Percentiles rank a stretch among this genome's conserved stretches.
phyloP scores from a whole-genome alignment of 2,113 vertebrate genomes.

The Labrus mixtus region DNA sequence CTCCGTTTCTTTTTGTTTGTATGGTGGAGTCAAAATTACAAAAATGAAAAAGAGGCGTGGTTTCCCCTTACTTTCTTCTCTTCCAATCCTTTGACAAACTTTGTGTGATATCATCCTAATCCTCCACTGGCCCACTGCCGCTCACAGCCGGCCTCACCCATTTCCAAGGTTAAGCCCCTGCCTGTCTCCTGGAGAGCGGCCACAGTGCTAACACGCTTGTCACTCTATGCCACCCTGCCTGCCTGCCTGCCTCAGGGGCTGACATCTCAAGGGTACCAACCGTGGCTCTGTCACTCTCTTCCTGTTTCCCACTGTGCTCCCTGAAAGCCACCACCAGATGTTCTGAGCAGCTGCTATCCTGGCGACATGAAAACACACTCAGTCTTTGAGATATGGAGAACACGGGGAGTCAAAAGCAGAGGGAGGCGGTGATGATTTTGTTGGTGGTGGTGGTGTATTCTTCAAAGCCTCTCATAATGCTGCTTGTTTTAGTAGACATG shows the following conservation, averaged over 20 bases:
- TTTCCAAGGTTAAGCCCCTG: constrained; percentile 58
- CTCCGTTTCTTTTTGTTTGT: constrained; percentile 19
- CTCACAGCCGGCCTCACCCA: constrained; percentile 39
- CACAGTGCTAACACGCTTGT: constrained; percentile 60
- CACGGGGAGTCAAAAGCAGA: constrained; percentile 12
- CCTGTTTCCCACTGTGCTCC: constrained; percentile 57
- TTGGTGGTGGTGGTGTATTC: constrained; percentile 26
- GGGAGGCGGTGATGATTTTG: constrained; percentile 18
- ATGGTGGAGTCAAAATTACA: constrained; percentile 2
- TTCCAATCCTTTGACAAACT: constrained; percentile 41
- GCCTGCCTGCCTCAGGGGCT: constrained; percentile 42
- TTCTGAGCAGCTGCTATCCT: constrained; percentile 74
- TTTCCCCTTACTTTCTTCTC: constrained; percentile 32
- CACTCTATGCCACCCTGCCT: constrained; percentile 38
- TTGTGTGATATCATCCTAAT: constrained; percentile 35
- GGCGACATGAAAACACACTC: constrained; percentile 51
- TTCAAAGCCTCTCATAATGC: constrained; percentile 35
- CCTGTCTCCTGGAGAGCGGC: constrained; percentile 45
- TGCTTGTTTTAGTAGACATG: constrained; percentile 33
- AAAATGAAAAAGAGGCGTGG: constrained; percentile 15
- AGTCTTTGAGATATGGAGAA: constrained; percentile 21
- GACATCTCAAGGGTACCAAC: constrained; percentile 50
- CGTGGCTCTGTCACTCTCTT: constrained; percentile 47
- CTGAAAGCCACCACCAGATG: constrained; percentile 69
- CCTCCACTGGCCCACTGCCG: not conserved